Percentiles rank a stretch among this genome's conserved stretches.
Conservation (phyloP, 2,113 vertebrate genomes). For the Tiliqua scincoides region DNA sequence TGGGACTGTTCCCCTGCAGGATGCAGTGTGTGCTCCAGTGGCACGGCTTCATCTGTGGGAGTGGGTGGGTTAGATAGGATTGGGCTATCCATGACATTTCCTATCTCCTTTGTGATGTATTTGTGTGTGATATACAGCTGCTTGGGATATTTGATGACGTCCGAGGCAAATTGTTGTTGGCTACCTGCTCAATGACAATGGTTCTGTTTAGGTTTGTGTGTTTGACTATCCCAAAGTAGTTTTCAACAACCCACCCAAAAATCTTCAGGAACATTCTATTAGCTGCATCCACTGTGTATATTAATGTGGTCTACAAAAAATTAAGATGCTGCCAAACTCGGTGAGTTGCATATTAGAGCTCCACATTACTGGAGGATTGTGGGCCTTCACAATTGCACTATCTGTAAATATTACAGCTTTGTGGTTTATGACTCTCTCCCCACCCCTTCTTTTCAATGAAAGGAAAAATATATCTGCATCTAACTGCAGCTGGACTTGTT, state of each 20-base stretch:
- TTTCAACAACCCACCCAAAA: slow-evolving; percentile 17
- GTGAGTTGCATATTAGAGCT: slow-evolving; percentile 27
- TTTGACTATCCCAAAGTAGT: slow-evolving; percentile 20
- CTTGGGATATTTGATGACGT: not conserved
- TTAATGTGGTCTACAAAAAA: slow-evolving; percentile 25
- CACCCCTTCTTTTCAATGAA: slow-evolving; percentile 38
- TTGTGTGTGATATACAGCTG: not conserved
- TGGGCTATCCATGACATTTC: not conserved
- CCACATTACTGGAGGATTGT: slow-evolving; percentile 6
- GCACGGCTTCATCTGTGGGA: too few species aligned
- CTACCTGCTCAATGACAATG: not conserved
- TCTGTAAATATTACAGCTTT: slow-evolving; percentile 56
- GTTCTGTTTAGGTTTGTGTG: not conserved
- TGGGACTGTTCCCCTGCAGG: too few species aligned
- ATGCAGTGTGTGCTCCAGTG: too few species aligned
- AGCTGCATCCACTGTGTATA: slow-evolving; percentile 25
- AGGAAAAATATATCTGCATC: slow-evolving; percentile 56
- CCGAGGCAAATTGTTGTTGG: not conserved
- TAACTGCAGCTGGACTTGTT: slow-evolving; percentile 64
- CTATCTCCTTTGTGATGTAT: not conserved
- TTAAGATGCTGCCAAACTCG: slow-evolving; percentile 21
- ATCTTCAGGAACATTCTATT: not conserved
- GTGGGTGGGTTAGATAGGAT: too few species aligned
- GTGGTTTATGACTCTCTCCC: slow-evolving; percentile 27
- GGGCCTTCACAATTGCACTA: slow-evolving; percentile 44